Evolutionary conservation across 2,113 vertebrate genomes (phyloP).

Genomic region (Takifugu bimaculatus): DNA sequence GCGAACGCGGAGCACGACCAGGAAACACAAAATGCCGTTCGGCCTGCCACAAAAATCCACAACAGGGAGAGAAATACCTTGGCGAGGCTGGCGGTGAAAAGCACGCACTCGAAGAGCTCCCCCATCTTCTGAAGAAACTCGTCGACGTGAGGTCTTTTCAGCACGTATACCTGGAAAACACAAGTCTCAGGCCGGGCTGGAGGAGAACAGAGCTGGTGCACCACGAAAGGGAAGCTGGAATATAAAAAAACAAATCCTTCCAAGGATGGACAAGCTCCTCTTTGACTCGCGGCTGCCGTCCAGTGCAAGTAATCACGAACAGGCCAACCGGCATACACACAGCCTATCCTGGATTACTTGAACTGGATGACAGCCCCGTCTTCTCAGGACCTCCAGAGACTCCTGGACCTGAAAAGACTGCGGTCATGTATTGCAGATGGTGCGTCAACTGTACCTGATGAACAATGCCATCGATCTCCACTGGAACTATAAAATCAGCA

Average conservation of each 20-base stretch:
- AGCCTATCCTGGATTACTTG: constrained; percentile 99
- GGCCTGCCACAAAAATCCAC: background rate
- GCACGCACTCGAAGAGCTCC: constrained; percentile 96
- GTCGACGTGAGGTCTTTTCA: constrained; percentile 95
- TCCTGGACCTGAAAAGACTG: background rate
- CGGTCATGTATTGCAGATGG: background rate
- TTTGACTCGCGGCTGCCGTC: constrained; percentile 69
- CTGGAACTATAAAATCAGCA: constrained; percentile 98
- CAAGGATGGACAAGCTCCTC: background rate
- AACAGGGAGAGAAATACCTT: constrained; percentile 78
- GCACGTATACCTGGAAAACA: constrained; percentile 88
- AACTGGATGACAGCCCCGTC: constrained; percentile 82
- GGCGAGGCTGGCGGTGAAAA: constrained; percentile 96
- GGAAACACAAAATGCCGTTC: background rate
- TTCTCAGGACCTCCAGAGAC: constrained; percentile 20
- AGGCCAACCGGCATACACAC: constrained; percentile 89
- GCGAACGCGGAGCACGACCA: background rate
- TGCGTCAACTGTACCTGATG: constrained; percentile 84
- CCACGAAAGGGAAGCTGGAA: background rate
- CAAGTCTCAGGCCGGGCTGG: background rate
- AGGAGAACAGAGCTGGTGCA: background rate
- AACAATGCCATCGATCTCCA: constrained; percentile 98
- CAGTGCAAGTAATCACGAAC: constrained; percentile 98
- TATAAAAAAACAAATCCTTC: background rate
- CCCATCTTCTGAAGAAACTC: constrained; percentile 98